phyloP scores from a whole-genome alignment of 2,113 vertebrate genomes.

The Lepus europaeus region DNA sequence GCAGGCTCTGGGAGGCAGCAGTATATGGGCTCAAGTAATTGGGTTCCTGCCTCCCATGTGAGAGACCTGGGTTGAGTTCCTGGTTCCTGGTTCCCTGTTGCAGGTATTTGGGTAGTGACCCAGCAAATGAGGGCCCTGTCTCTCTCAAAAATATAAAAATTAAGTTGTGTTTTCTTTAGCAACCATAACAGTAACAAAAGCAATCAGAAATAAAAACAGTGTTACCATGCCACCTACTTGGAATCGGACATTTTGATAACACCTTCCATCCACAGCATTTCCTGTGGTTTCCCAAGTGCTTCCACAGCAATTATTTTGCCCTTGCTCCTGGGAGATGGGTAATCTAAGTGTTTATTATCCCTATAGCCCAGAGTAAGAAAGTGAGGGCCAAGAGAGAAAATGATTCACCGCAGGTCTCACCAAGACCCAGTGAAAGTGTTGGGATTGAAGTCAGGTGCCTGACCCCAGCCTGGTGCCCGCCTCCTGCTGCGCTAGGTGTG shows the following conservation, averaged over 20 bases:
- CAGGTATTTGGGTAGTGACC: too few species aligned
- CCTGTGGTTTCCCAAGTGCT: neutral
- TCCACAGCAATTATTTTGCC: neutral
- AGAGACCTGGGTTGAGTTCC: too few species aligned
- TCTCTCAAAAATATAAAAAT: too few species aligned
- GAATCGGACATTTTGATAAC: constrained; percentile 27
- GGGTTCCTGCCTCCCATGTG: too few species aligned
- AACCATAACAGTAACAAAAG: neutral
- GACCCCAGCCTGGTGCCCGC: neutral
- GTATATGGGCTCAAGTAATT: too few species aligned
- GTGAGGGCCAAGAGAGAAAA: constrained; percentile 17
- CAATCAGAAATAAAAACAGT: neutral
- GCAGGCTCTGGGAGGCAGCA: too few species aligned
- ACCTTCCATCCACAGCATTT: neutral
- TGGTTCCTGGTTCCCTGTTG: too few species aligned
- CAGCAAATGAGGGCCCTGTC: too few species aligned
- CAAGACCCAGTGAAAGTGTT: neutral
- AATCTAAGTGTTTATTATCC: constrained; percentile 4
- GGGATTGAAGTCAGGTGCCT: neutral
- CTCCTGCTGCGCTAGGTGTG: neutral
- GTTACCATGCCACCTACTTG: neutral
- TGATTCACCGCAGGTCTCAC: neutral
- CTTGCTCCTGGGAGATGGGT: neutral
- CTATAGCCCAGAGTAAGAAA: constrained; percentile 55
- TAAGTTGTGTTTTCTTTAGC: neutral